Percentiles rank a stretch among this genome's conserved stretches.
Conservation (phyloP, 2,113 vertebrate species). For the Rana temporaria region DNA sequence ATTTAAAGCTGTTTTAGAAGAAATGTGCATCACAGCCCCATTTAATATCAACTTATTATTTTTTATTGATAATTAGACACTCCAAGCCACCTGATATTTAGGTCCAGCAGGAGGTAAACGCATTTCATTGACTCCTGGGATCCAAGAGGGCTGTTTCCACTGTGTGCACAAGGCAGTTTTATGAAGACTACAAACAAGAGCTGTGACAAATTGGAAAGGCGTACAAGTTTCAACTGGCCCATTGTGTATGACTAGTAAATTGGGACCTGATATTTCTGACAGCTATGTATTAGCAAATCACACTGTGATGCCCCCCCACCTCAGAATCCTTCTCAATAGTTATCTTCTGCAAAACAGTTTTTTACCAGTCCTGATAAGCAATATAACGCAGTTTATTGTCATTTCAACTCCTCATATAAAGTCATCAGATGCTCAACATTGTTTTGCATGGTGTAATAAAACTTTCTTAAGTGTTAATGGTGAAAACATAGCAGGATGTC, state of each 20-base stretch:
- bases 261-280: slow-evolving; percentile 83
- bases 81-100: slow-evolving; percentile 83
- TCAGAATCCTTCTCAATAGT: slow-evolving; percentile 66
- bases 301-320: slow-evolving; percentile 59
- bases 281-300: slow-evolving; percentile 82
- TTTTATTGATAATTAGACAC: slow-evolving; percentile 89
- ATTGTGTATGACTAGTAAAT: slow-evolving; percentile 86
- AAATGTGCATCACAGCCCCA: slow-evolving; percentile 64
- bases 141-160: slow-evolving; percentile 74
- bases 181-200: slow-evolving; percentile 91
- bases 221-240: slow-evolving; percentile 94
- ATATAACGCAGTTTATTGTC: slow-evolving; percentile 67
- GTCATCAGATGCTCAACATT: slow-evolving; percentile 60
- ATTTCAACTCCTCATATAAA: slow-evolving; percentile 67
- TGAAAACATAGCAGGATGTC: slow-evolving; percentile 64
- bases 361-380: slow-evolving; percentile 72
- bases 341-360: slow-evolving; percentile 74
- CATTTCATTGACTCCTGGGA: slow-evolving; percentile 85
- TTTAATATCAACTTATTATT: slow-evolving; percentile 78
- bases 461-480: slow-evolving; percentile 66
- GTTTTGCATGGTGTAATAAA: slow-evolving; percentile 66
- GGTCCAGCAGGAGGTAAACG: slow-evolving; percentile 88
- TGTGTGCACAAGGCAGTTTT: slow-evolving; percentile 74
- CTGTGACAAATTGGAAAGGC: slow-evolving; percentile 87
- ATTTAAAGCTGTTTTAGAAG: not conserved